These are phyloP conservation scores for Sabatieria punctata DNA, from an alignment of 2,888 invertebrate species.

Conservation along the genomic window DNA sequence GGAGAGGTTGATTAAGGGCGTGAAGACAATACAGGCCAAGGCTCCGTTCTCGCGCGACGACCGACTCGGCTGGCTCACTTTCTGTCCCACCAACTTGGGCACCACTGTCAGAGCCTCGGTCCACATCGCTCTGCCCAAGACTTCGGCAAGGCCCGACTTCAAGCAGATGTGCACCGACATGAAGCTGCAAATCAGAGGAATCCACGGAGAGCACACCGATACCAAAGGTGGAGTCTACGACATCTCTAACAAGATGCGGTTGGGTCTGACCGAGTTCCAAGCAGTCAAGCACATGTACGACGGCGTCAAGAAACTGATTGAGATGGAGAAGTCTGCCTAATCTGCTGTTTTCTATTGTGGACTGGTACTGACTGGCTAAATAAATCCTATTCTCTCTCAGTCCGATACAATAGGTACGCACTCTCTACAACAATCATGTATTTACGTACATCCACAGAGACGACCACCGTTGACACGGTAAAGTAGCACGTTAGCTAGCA, in stretches of 20 bases:
- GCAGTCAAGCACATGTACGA: slow-evolving; percentile 60
- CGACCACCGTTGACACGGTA: too few relatives aligned
- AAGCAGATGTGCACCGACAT: slow-evolving; percentile 59
- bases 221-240: slow-evolving; percentile 76
- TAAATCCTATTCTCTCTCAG: too few relatives aligned
- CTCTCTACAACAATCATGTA: too few relatives aligned
- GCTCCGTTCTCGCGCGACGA: slow-evolving; percentile 55
- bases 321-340: slow-evolving; percentile 68
- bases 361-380: too few relatives aligned
- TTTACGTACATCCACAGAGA: too few relatives aligned
- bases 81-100: slow-evolving; percentile 66
- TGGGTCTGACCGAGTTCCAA: slow-evolving; percentile 56
- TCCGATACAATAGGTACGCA: too few relatives aligned
- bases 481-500: too few relatives aligned
- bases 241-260: too few relatives aligned
- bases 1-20: slow-evolving; percentile 53
- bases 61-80: slow-evolving; percentile 61
- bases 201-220: slow-evolving; percentile 80
- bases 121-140: slow-evolving; percentile 56
- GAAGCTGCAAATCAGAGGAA: slow-evolving; percentile 50
- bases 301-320: slow-evolving; percentile 72
- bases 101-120: slow-evolving; percentile 86
- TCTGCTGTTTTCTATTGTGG: too few relatives aligned
- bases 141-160: slow-evolving; percentile 57
- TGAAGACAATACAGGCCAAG: slow-evolving; percentile 79